phyloP scores from a whole-genome alignment of 2,797 vertebrate species.

The Lindbergichthys nudifrons region DNA sequence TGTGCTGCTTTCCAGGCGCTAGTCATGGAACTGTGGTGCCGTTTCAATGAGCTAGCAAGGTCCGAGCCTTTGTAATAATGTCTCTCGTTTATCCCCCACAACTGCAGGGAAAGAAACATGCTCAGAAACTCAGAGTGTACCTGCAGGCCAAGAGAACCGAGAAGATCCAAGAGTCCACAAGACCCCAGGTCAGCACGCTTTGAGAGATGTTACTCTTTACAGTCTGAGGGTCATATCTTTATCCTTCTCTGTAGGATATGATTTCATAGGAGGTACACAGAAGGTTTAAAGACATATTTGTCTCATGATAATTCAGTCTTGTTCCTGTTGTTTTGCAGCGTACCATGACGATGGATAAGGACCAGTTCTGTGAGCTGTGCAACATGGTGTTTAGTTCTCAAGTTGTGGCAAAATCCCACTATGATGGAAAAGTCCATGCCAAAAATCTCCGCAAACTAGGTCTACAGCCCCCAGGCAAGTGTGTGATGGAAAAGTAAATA shows the following conservation, averaged over 20 bases:
- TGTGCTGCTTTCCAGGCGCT: constrained; percentile 22
- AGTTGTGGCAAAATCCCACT: constrained; percentile 85
- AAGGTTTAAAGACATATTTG: not conserved
- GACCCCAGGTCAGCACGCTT: constrained; percentile 73
- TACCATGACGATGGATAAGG: constrained; percentile 72
- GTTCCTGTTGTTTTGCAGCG: constrained; percentile 62
- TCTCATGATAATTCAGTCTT: not conserved
- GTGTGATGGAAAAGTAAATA: constrained; percentile 2
- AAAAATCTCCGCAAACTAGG: constrained; percentile 84
- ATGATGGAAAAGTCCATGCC: constrained; percentile 86
- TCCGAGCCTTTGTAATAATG: not conserved
- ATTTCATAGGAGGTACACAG: not conserved
- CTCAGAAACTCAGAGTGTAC: constrained; percentile 86
- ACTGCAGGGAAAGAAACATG: constrained; percentile 90
- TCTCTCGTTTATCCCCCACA: not conserved
- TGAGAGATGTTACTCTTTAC: not conserved
- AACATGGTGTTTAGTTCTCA: constrained; percentile 87
- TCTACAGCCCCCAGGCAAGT: constrained; percentile 62
- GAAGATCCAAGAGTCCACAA: constrained; percentile 58
- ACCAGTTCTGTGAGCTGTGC: constrained; percentile 87
- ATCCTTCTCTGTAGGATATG: not conserved
- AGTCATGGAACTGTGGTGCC: not conserved
- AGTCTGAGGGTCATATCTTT: not conserved
- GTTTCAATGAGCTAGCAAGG: not conserved
- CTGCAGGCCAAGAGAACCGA: constrained; percentile 80